Base-by-base conservation (phyloP, 2,888 invertebrate species). In the Ctena decussata region DNA sequence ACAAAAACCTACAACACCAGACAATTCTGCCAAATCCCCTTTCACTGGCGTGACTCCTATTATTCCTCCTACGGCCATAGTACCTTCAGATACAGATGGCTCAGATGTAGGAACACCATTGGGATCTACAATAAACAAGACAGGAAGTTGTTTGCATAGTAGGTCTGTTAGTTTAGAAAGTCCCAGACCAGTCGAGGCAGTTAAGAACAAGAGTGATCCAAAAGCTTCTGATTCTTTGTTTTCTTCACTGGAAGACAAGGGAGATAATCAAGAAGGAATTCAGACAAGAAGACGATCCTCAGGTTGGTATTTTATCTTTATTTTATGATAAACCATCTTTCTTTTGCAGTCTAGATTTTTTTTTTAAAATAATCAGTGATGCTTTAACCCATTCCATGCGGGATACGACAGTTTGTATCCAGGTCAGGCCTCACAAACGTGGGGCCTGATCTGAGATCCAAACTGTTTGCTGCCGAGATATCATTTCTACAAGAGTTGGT, bases 41-140 rank as follows among this genome's bases (percentile, higher is more conserved):
- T 32, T 35, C 5, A 35, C 65, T 11, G 35, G 65, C 18, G 32
- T 65, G 1, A 65, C 65, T 6, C 65, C 65, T 8, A 3, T 35
- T 2, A 35, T 65, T 1, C 32, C 65, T 3, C 11, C 65, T 21
- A 35, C 6, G 0, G 1, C 18, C 3, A 35, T 21, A 11, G 35
- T 65, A 65, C 65, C 65, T 21, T 65, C 65, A 21, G 65, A 65
- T 21, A 65, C 44, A 8, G 46, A 49, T 12, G 24, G 39, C 73
- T 49, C 80, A 82, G 87, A 73, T 71, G 84, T 87, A 27, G 41
- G 53, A 12, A 87, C 87, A 21, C 87, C 87, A 0, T 69, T 87
- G 41, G 87, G 87, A 18, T 91, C 91, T 0, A 87, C 88, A 21
- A 91, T 91, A 41, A 86, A 90, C 69, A 90, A 85, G 65, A 85